Evolutionary conservation across 1,140 invertebrate genomes (phyloP).

Genomic region (Sinella curviseta): DNA sequence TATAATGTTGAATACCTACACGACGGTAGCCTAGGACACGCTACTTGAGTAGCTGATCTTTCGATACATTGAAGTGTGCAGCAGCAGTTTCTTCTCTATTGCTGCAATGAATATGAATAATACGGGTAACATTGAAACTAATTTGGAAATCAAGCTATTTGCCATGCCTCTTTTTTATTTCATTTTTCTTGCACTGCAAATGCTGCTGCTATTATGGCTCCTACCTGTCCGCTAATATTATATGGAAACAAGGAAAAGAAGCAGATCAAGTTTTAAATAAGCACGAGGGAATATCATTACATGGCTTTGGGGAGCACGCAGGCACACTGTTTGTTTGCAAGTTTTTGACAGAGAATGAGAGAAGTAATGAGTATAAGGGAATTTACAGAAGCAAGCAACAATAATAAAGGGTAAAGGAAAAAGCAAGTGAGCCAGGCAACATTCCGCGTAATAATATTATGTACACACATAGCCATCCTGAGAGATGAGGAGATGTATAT

Average conservation of each 20-base stretch:
- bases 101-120: no score
- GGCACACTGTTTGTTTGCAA: conserved; percentile 16
- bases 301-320: not conserved
- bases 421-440: conserved; percentile 9
- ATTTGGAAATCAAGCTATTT: conserved; percentile 15
- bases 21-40: no score
- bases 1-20: no score
- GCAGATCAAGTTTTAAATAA: conserved; percentile 18
- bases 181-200: not conserved
- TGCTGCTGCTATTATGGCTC: no score
- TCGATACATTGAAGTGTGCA: no score
- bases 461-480: not conserved
- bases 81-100: no score
- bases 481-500: no score
- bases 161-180: not conserved
- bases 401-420: not conserved
- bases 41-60: no score
- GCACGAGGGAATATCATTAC: conserved; percentile 5
- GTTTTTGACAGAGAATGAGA: not conserved
- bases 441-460: conserved; percentile 15
- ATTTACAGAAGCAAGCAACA: not conserved
- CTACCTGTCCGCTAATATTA: not conserved
- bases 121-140: conserved; percentile 6
- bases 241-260: conserved; percentile 7
- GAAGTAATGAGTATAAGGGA: not conserved